Percentiles rank a stretch among this genome's conserved stretches.
These are phyloP conservation scores for Urophycis tenuis DNA, from an alignment of 2,797 vertebrate genomes.

Conservation along the genomic window DNA sequence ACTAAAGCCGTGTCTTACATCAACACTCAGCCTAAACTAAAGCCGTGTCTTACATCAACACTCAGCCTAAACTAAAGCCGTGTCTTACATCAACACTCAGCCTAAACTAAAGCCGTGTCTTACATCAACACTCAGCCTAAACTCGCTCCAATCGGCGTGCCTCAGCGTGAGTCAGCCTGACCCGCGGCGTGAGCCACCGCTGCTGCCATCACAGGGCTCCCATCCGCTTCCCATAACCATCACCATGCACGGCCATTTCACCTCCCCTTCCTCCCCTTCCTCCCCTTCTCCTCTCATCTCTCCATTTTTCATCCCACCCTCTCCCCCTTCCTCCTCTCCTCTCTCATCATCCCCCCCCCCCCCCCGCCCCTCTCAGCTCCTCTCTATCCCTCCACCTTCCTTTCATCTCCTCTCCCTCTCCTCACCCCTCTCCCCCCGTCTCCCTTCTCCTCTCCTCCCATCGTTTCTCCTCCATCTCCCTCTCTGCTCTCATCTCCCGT, in stretches of 20 bases:
- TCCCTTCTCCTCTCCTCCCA: neutral
- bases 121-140: neutral
- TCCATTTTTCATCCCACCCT: neutral
- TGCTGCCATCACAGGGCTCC: constrained; percentile 12
- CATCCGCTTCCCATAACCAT: neutral
- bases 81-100: neutral
- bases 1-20: no score
- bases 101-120: no score
- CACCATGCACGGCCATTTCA: neutral
- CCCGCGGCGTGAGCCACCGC: constrained; percentile 22
- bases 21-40: neutral
- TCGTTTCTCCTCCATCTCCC: neutral
- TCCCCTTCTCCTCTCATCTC: neutral
- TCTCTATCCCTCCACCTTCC: neutral
- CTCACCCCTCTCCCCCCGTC: neutral
- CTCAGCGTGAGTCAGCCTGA: neutral
- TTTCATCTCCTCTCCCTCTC: neutral
- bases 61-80: no score
- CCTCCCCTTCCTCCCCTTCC: neutral
- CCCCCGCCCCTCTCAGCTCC: neutral
- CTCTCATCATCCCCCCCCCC: neutral
- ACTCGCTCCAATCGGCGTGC: neutral
- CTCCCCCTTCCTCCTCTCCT: neutral
- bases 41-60: no score
- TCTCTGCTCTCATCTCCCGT: constrained; percentile 9